Evolutionary conservation across 2,888 invertebrate genomes (phyloP).

Genomic region (Acronicta leporina): DNA sequence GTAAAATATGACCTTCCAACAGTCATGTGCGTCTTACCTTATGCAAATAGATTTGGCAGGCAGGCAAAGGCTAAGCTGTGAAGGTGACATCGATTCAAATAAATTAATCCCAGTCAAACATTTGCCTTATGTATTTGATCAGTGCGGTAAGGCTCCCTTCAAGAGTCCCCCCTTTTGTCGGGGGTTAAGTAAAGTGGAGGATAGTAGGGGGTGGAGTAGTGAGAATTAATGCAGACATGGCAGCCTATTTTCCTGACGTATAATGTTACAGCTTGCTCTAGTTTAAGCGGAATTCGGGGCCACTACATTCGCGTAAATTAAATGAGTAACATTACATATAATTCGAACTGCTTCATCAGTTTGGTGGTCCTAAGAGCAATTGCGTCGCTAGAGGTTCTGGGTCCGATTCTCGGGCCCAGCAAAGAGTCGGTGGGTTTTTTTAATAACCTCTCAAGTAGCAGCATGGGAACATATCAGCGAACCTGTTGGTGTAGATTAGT

Average conservation of each 20-base stretch:
- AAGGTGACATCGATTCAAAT: conserved; percentile 52
- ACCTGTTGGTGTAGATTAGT: no score
- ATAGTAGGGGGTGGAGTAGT: conserved; percentile 57
- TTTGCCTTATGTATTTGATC: conserved; percentile 42
- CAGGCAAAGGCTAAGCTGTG: conserved; percentile 25
- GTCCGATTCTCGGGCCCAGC: no score
- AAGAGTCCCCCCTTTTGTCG: neutral
- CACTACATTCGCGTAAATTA: conserved; percentile 33
- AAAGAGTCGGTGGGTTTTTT: no score
- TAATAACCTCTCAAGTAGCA: no score
- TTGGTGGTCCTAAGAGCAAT: no score
- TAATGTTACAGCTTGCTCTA: conserved; percentile 65
- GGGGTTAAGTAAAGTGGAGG: conserved; percentile 26
- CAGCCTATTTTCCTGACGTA: conserved; percentile 67
- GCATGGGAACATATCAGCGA: no score
- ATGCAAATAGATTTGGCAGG: conserved; percentile 22
- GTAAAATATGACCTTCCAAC: no score
- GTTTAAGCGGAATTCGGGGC: conserved; percentile 49
- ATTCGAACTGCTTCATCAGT: no score
- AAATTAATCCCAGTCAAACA: conserved; percentile 46
- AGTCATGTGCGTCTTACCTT: neutral
- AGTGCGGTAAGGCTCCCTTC: conserved; percentile 18
- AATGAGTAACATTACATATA: no score
- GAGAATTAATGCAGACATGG: conserved; percentile 73
- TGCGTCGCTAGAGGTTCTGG: no score